Conservation (phyloP, 2,888 invertebrate genomes). For the Agrochola circellaris region DNA sequence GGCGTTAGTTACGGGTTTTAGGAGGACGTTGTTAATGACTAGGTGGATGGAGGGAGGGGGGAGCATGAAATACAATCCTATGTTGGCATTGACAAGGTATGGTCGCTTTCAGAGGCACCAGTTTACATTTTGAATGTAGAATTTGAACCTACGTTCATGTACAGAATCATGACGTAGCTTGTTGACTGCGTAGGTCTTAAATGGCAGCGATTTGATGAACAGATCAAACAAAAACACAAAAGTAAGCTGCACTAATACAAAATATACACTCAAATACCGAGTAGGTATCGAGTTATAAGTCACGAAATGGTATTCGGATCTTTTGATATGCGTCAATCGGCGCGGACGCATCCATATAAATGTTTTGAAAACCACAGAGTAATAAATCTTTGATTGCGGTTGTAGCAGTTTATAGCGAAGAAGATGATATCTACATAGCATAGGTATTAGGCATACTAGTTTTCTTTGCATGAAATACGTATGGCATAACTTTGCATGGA, state of each 20-base stretch:
- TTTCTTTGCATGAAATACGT: constrained; percentile 21
- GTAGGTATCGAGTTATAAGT: not conserved
- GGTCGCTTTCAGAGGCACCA: not conserved
- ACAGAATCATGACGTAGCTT: not conserved
- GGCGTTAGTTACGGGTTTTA: constrained; percentile 33
- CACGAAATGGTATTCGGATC: not conserved
- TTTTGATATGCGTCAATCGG: constrained; percentile 38
- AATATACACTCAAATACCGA: not conserved
- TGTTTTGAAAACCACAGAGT: constrained; percentile 35
- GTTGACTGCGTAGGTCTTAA: too few species aligned
- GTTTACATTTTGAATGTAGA: not conserved
- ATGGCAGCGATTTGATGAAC: not conserved
- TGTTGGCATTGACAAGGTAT: constrained; percentile 3
- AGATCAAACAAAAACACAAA: not conserved
- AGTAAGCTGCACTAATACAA: not conserved
- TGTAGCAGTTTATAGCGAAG: constrained; percentile 14
- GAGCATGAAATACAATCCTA: not conserved
- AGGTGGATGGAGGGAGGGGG: not conserved
- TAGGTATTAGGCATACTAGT: constrained; percentile 1
- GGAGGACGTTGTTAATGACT: constrained; percentile 28
- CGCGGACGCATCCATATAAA: constrained; percentile 27
- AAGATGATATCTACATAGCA: constrained; percentile 7
- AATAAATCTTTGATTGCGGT: constrained; percentile 51
- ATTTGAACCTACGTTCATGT: not conserved
- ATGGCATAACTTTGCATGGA: constrained; percentile 25